Conservation (phyloP, 2,113 vertebrate species). For the Tachuris rubrigastra region DNA sequence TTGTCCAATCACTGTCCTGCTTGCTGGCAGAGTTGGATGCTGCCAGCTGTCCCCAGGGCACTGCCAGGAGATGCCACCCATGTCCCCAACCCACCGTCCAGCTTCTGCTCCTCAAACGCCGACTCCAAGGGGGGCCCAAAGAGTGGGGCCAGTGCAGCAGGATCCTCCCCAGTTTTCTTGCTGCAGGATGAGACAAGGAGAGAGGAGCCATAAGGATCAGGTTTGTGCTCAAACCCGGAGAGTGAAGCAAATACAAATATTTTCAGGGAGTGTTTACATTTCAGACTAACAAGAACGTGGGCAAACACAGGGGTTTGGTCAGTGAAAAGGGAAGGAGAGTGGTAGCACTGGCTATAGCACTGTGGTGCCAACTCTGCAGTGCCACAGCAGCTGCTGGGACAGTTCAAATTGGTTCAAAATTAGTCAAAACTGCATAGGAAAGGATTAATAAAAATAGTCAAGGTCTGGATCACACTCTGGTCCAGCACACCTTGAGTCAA, state of each 20-base stretch:
- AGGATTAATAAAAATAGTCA: neutral
- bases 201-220: fast-evolving
- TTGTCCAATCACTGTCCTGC: neutral
- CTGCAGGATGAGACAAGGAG: conserved; percentile 44
- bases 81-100: conserved; percentile 79
- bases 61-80: neutral
- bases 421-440: neutral
- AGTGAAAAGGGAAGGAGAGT: fast-evolving
- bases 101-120: conserved; percentile 86
- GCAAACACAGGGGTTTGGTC: fast-evolving
- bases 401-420: neutral
- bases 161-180: conserved; percentile 79
- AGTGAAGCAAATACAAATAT: fast-evolving
- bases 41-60: fast-evolving
- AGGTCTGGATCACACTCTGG: fast-evolving
- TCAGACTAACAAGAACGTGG: fast-evolving
- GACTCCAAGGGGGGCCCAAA: conserved; percentile 88
- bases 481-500: fast-evolving
- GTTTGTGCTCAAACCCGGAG: fast-evolving
- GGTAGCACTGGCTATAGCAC: fast-evolving
- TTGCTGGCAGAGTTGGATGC: neutral
- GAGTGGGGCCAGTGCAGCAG: conserved; percentile 75
- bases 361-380: fast-evolving
- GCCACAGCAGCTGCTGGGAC: neutral
- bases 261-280: fast-evolving